Conservation (phyloP, 2,797 vertebrate species). For the Remorina albescens region DNA sequence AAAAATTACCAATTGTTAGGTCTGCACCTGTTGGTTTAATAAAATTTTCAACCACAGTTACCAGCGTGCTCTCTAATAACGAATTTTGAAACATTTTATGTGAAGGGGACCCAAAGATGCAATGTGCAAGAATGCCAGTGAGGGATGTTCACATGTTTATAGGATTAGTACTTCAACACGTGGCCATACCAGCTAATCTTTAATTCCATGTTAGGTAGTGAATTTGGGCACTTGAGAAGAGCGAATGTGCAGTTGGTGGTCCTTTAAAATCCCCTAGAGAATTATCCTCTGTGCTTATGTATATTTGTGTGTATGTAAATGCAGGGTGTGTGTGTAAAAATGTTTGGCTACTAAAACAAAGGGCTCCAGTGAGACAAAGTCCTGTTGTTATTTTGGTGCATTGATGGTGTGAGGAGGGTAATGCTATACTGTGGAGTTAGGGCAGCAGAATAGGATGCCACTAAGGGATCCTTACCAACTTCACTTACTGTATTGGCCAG, state of each 20-base stretch:
- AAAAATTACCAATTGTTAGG: slow-evolving; percentile 20
- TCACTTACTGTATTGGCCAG: slow-evolving; percentile 24
- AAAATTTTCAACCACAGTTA: slow-evolving; percentile 52
- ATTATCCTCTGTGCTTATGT: slow-evolving; percentile 9
- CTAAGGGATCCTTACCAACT: slow-evolving; percentile 54
- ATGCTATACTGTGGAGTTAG: slow-evolving; percentile 58
- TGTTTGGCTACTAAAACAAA: slow-evolving; percentile 60
- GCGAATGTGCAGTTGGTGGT: slow-evolving; percentile 12
- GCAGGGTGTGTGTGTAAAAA: neutral
- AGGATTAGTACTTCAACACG: slow-evolving; percentile 19
- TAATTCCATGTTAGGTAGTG: slow-evolving; percentile 52
- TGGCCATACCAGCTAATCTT: neutral
- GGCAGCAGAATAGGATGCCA: slow-evolving; percentile 43
- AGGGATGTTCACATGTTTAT: slow-evolving; percentile 2
- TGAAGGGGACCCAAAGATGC: no score
- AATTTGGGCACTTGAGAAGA: slow-evolving; percentile 31
- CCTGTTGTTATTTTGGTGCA: slow-evolving; percentile 75
- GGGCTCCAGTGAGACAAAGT: slow-evolving; percentile 67
- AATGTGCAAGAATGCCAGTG: neutral
- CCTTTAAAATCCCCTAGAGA: slow-evolving; percentile 40
- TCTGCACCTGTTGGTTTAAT: slow-evolving; percentile 62
- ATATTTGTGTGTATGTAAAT: neutral
- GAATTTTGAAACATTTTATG: neutral
- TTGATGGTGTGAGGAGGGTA: slow-evolving; percentile 54
- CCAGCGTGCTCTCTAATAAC: slow-evolving; percentile 4